A percentile compares a stretch with the other conserved stretches of the same genome.
Evolutionary conservation across 2,797 vertebrate species (phyloP).

Genomic region (Morus bassanus): DNA sequence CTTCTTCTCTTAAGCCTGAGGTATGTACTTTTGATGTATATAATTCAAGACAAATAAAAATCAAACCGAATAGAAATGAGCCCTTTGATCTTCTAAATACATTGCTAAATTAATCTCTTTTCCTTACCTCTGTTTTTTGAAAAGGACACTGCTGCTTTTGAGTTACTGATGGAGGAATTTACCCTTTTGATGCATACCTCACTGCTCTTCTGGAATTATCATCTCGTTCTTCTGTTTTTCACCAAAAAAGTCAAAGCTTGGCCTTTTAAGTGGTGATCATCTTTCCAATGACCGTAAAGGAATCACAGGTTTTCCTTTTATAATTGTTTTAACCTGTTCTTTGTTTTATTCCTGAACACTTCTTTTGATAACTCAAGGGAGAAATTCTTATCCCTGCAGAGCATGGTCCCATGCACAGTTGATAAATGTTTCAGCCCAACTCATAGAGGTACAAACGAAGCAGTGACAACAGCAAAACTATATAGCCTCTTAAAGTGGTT

Average conservation of each 20-base stretch:
- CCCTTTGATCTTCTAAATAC: slow-evolving; percentile 11
- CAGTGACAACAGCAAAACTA: not conserved
- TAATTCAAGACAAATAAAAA: slow-evolving; percentile 45
- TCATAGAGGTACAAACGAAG: not conserved
- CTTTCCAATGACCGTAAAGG: not conserved
- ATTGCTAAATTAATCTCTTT: not conserved
- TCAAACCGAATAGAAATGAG: slow-evolving; percentile 7
- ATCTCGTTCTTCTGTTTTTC: not conserved
- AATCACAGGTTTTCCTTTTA: not conserved
- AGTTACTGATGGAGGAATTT: not conserved
- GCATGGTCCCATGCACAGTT: not conserved
- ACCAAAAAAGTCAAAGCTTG: not conserved
- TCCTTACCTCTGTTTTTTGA: not conserved
- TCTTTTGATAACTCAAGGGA: not conserved
- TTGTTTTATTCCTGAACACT: not conserved
- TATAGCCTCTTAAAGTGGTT: not conserved
- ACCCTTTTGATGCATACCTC: not conserved
- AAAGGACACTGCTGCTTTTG: not conserved
- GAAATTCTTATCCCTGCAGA: not conserved
- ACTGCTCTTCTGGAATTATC: not conserved
- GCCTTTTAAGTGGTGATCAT: not conserved
- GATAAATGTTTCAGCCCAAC: not conserved
- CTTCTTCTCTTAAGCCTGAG: not conserved
- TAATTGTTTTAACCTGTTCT: not conserved
- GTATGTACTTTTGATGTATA: not conserved